Base-by-base conservation (phyloP, 2,113 vertebrate species). In the Cavia aperea region DNA sequence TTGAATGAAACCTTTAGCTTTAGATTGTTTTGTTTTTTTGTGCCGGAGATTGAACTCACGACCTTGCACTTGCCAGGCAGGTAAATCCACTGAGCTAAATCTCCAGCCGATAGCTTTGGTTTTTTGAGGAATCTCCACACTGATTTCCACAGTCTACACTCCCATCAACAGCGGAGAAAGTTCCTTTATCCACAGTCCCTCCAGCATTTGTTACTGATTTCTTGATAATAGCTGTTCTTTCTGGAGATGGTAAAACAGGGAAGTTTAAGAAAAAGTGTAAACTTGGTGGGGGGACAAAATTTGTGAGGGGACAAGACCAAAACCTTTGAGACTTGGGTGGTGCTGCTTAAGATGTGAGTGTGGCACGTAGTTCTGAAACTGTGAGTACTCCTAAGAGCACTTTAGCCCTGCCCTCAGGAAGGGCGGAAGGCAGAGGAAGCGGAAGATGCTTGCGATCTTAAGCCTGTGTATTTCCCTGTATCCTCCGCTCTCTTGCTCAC, bases 211-310 rank as follows among this genome's bases (percentile, higher is more conserved):
- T n/a, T 70, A 70, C 1, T n/a, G 36, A 70, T 36, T 70, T 70
- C 68, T 70, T 70, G 18, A n/a, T 70, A 70, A 70, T 8, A 70
- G 36, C 68, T 7, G 19, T 70, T 70, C 36, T 70, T 70, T n/a
- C 18, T 70, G 18, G 68, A 9, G 68, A 21, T 36, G 68, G 21
- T 79, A 94, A 93, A 89, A 70, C 16, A n/a, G 11, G 46, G 33
- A 70, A 21, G 91, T 84, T 87, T 79, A 78, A 81, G 60, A 81
- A 92, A 79, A 91, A 54, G 21, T 60, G 19, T 78, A 49, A 91
- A 23, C 43, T 63, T 54, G 23, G 81, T 1, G 29, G 6, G 58
- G 77, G 85, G 77, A 26, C 31, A 65, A 51, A 75, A 82, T 83
- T 51, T 31, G 21, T 73, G 10, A 85, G 49, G 14, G 46, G 46